These are phyloP conservation scores for Procambarus clarkii DNA, from an alignment of 1,140 invertebrate genomes.

Conservation along the genomic window DNA sequence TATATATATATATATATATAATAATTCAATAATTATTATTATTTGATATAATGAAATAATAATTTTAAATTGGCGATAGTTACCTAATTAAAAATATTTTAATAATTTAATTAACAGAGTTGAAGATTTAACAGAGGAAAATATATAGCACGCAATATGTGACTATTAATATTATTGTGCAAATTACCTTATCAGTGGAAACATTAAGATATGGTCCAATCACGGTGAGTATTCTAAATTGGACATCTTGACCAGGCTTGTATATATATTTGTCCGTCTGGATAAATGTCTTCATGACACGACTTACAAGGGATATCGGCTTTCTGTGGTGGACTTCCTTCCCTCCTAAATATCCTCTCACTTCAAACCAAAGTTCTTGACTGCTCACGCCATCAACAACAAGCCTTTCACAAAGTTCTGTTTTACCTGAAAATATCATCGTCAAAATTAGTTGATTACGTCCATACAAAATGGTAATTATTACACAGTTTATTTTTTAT, in stretches of 20 bases:
- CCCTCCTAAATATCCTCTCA: background rate
- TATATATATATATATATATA: too few relatives aligned
- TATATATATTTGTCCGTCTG: slow-evolving; percentile 37
- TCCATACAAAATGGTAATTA: too few relatives aligned
- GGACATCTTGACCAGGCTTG: slow-evolving; percentile 30
- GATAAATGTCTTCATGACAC: slow-evolving; percentile 18
- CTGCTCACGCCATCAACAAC: background rate
- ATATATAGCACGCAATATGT: too few relatives aligned
- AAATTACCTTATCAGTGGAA: background rate
- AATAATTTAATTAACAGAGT: too few relatives aligned
- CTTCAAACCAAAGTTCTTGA: background rate
- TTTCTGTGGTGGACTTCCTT: background rate
- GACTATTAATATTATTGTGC: too few relatives aligned
- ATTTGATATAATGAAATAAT: too few relatives aligned
- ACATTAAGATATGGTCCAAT: slow-evolving; percentile 2
- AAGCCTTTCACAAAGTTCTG: background rate
- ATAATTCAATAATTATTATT: too few relatives aligned
- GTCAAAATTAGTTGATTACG: too few relatives aligned
- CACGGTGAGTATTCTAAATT: slow-evolving; percentile 22
- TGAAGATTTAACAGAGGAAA: too few relatives aligned
- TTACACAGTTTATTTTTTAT: too few relatives aligned
- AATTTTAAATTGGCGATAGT: too few relatives aligned
- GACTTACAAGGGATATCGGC: background rate
- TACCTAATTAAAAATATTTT: too few relatives aligned
- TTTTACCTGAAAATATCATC: slow-evolving; percentile 24